These are phyloP conservation scores for Eueremaeus valkanovi DNA, from an alignment of 2,888 invertebrate genomes.

Conservation along the genomic window DNA sequence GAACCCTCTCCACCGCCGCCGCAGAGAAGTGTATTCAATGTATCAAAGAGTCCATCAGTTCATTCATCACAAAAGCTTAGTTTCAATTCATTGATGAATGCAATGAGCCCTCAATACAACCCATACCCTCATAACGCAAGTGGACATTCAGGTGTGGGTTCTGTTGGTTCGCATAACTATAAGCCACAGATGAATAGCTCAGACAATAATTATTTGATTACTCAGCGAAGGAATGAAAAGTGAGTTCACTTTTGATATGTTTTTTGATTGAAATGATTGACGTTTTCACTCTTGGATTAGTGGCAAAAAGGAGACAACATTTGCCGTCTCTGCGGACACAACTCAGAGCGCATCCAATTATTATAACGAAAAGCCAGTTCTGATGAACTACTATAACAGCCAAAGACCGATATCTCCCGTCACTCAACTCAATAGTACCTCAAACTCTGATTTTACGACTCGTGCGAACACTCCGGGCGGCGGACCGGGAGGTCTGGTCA, in stretches of 20 bases:
- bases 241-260: background rate
- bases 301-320: constrained; percentile 40
- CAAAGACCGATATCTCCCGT: constrained; percentile 38
- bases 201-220: constrained; percentile 23
- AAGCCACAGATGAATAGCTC: background rate
- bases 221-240: constrained; percentile 39
- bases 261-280: background rate
- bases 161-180: background rate
- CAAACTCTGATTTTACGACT: constrained; percentile 38
- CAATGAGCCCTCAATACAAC: constrained; percentile 41
- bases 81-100: constrained; percentile 42
- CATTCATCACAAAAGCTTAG: constrained; percentile 39
- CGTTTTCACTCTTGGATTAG: background rate
- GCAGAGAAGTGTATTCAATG: constrained; percentile 43
- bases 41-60: constrained; percentile 36
- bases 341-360: background rate
- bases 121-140: constrained; percentile 37
- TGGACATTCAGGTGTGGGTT: background rate
- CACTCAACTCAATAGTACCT: constrained; percentile 39
- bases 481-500: constrained; percentile 40
- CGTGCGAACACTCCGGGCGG: constrained; percentile 15
- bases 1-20: constrained; percentile 46
- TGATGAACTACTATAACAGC: background rate
- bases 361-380: constrained; percentile 12
- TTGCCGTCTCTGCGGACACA: constrained; percentile 13